Evolutionary conservation across 2,888 invertebrate genomes (phyloP).

Genomic region (Elegia similella): DNA sequence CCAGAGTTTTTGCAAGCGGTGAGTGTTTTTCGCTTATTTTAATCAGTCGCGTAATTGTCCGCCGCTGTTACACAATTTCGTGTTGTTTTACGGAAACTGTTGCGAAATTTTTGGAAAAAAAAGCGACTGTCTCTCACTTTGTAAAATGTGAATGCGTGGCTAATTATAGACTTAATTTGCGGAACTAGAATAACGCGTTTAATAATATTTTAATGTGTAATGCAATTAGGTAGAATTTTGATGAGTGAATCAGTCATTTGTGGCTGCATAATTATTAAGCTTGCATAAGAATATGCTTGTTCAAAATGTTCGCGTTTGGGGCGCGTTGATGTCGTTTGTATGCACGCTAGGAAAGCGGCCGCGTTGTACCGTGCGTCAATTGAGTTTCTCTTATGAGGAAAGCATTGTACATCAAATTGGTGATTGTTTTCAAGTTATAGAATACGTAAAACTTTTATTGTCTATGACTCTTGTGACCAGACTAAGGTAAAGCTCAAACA

Average conservation of each 20-base stretch:
- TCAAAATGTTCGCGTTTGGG: constrained; percentile 19
- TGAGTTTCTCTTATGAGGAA: constrained; percentile 14
- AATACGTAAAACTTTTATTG: background rate
- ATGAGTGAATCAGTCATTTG: constrained; percentile 19
- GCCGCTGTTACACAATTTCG: constrained; percentile 49
- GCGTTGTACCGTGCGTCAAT: background rate
- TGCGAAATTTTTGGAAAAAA: constrained; percentile 35
- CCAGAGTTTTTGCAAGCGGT: constrained; percentile 69
- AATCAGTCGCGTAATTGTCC: constrained; percentile 60
- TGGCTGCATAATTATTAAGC: constrained; percentile 21
- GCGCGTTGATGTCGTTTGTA: constrained; percentile 73
- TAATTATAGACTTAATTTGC: constrained; percentile 21
- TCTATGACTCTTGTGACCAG: background rate
- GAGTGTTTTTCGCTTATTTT: constrained; percentile 67
- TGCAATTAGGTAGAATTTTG: constrained; percentile 21
- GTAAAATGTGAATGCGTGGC: constrained; percentile 22
- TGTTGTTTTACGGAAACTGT: constrained; percentile 46
- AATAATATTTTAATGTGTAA: constrained; percentile 23
- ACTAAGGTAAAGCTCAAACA: background rate
- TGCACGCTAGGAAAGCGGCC: constrained; percentile 27
- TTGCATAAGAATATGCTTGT: constrained; percentile 21
- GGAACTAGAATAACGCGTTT: constrained; percentile 31
- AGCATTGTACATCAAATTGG: background rate
- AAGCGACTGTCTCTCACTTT: constrained; percentile 13
- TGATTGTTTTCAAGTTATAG: background rate